Evolutionary conservation across 1,140 invertebrate genomes (phyloP), one percentile per base, ranked within the genome.

Genomic region (Coelopa frigida): DNA sequence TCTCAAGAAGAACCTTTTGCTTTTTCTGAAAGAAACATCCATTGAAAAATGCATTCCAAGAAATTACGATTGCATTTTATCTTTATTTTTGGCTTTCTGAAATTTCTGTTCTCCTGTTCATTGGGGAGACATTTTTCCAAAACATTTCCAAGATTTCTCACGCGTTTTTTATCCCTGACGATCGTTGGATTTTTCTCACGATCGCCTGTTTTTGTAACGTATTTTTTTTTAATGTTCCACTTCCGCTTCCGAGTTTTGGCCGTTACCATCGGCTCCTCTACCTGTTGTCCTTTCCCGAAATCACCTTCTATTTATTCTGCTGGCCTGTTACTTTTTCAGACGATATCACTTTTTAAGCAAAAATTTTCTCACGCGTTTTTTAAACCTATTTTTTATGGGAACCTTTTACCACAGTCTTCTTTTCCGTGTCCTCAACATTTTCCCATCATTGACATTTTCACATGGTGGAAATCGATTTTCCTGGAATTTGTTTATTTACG

Each of bases 321-420:
- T 42, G 3, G 26, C 40, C 40, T 27, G 40, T 29, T 42, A 42
- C 7, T 31, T 29, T 29, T 14, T 29, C 21, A 22, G 24, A 17
- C 24, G 24, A 42, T 17, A 29, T 42, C 22, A 10, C 10, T 29
- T 42, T 23, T 42, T 42, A 29, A 42, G 40, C 26, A 17, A 5
- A 42, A 42, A 27, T 42, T 42, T 29, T 42, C 40, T 29, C 40
- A n/a, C n/a, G n/a, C n/a, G n/a, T n/a, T n/a, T n/a, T n/a, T n/a
- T n/a, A n/a, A n/a, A n/a, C n/a, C n/a, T n/a, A n/a, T n/a, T n/a
- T n/a, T n/a, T n/a, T n/a, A n/a, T n/a, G n/a, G n/a, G n/a, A n/a
- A n/a, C n/a, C n/a, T n/a, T n/a, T n/a, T n/a, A n/a, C n/a, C n/a
- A n/a, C n/a, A n/a, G n/a, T n/a, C n/a, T n/a, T n/a, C n/a, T n/a